Evolutionary conservation across 2,888 invertebrate genomes (phyloP).

Genomic region (Drosophila planitibia): DNA sequence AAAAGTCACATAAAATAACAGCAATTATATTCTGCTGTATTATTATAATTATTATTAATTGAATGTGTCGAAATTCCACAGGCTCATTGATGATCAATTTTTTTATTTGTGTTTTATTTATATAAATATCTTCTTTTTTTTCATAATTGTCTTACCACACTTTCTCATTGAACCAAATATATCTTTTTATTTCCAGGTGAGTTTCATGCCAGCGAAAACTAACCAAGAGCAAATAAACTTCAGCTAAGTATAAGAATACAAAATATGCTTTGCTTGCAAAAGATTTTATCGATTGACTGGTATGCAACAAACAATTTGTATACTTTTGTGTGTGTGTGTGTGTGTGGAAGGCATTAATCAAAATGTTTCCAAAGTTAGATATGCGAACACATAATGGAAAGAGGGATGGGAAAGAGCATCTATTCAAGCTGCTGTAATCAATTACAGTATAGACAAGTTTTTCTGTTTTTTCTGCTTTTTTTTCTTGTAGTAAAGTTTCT

Average conservation of each 20-base stretch:
- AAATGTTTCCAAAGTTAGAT: conserved; percentile 46
- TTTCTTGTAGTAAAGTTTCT: conserved; percentile 25
- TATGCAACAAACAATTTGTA: conserved; percentile 37
- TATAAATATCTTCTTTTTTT: too few relatives aligned
- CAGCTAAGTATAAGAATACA: conserved; percentile 38
- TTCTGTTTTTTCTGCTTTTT: not conserved
- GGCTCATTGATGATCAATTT: not conserved
- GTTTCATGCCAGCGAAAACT: conserved; percentile 20
- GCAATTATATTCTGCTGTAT: not conserved
- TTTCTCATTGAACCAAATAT: not conserved
- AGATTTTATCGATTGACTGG: conserved; percentile 14
- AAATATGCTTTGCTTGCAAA: not conserved
- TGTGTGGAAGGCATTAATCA: conserved; percentile 48
- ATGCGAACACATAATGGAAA: not conserved
- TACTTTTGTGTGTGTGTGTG: not conserved
- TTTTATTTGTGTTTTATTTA: not conserved
- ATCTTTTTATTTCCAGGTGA: conserved; percentile 63
- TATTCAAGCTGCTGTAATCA: conserved; percentile 48
- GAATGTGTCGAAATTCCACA: not conserved
- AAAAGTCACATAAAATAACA: not conserved
- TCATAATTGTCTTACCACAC: not conserved
- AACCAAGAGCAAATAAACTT: not conserved
- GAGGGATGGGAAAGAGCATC: conserved; percentile 4
- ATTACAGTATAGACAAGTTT: conserved; percentile 40
- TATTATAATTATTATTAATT: not conserved